Evolutionary conservation across 1,140 invertebrate genomes (phyloP).

Genomic region (Meteorus sp.): DNA sequence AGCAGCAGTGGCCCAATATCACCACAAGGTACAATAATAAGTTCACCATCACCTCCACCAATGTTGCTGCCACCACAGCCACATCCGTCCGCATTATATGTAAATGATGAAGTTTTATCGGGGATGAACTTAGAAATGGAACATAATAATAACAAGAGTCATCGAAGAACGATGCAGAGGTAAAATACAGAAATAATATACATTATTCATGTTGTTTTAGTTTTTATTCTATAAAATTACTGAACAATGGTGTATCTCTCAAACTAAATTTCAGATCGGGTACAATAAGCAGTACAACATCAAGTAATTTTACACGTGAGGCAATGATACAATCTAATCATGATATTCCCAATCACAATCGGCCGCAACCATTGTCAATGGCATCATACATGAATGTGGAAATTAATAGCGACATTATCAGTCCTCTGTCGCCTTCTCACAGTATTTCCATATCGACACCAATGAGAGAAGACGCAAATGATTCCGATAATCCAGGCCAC

Average conservation of each 20-base stretch:
- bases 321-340: constrained; percentile 26
- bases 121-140: constrained; percentile 45
- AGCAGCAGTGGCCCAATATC: constrained; percentile 63
- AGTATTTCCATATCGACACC: constrained; percentile 34
- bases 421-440: constrained; percentile 46
- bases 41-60: constrained; percentile 53
- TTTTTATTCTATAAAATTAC: too few relatives aligned
- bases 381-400: constrained; percentile 54
- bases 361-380: constrained; percentile 28
- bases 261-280: constrained; percentile 43
- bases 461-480: constrained; percentile 35
- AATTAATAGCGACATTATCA: constrained; percentile 42
- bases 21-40: constrained; percentile 60
- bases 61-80: constrained; percentile 45
- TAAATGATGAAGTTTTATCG: constrained; percentile 51
- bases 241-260: too few relatives aligned
- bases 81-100: constrained; percentile 52
- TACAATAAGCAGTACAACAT: constrained; percentile 45
- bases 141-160: constrained; percentile 56
- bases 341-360: constrained; percentile 28
- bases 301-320: constrained; percentile 42
- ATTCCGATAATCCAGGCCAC: constrained; percentile 41
- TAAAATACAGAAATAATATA: constrained; percentile 25
- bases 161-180: constrained; percentile 49
- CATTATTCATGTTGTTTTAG: neutral